Conservation (phyloP, 2,113 vertebrate genomes). For the Acrocephalus kingi region DNA sequence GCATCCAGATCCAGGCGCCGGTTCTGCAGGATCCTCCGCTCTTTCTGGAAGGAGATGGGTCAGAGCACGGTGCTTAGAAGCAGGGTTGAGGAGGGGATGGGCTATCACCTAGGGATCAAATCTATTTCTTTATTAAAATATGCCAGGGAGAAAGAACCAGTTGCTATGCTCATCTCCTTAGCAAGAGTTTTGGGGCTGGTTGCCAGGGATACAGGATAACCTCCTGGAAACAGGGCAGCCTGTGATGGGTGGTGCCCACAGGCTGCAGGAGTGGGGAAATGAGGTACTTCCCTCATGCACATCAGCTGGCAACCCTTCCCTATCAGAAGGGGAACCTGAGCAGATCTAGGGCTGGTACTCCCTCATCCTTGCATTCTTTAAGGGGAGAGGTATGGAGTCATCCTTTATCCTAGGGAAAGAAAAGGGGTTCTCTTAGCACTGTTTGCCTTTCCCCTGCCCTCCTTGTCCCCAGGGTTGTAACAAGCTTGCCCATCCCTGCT, state of each 20-base stretch:
- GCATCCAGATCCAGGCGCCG: slow-evolving; percentile 92
- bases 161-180: neutral
- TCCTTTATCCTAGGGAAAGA: neutral
- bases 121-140: neutral
- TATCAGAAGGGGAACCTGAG: neutral
- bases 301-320: neutral
- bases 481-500: neutral
- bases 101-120: neutral
- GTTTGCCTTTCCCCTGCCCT: neutral
- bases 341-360: neutral
- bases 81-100: neutral
- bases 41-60: slow-evolving; percentile 77
- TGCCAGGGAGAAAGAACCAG: neutral
- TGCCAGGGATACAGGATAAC: neutral
- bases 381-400: neutral
- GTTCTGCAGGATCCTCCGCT: slow-evolving; percentile 90
- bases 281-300: neutral
- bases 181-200: neutral
- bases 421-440: neutral
- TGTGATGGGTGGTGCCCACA: neutral
- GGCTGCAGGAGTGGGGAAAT: neutral
- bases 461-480: fast-evolving
- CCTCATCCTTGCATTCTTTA: neutral
- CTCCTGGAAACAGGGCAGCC: neutral
- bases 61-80: neutral